phyloP scores from a whole-genome alignment of 2,113 vertebrate genomes.

The Thamnaconus septentrionalis region DNA sequence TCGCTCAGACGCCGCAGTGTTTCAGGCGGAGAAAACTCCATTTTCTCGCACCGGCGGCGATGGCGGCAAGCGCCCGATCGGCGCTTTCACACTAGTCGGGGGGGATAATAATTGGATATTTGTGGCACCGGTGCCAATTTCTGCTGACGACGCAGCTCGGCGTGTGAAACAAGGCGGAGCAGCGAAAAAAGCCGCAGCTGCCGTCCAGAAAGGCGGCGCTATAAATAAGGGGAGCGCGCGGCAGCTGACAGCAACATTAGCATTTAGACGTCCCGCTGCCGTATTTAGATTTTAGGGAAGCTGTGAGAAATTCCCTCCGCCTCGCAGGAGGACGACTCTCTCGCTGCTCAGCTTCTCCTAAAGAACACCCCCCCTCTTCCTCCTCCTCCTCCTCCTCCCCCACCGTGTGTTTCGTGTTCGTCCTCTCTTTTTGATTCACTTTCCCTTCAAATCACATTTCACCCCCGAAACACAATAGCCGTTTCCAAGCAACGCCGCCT shows the following conservation, averaged over 20 bases:
- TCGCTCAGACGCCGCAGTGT: no score
- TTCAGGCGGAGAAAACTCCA: no score
- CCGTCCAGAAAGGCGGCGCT: constrained; percentile 30
- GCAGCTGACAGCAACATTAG: constrained; percentile 40
- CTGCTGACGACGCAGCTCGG: constrained; percentile 43
- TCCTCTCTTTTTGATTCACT: constrained; percentile 2
- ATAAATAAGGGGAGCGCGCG: constrained; percentile 42
- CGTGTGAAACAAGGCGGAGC: constrained; percentile 17
- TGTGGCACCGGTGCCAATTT: constrained; percentile 33
- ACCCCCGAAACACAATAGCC: constrained; percentile 20
- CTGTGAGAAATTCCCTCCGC: background rate
- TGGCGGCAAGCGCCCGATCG: background rate
- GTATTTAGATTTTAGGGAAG: background rate
- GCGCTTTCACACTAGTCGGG: background rate
- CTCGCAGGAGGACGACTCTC: no score
- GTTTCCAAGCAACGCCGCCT: constrained; percentile 66
- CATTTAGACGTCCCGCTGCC: constrained; percentile 11
- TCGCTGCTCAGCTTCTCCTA: no score
- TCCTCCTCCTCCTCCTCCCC: no score
- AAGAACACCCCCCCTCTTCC: no score
- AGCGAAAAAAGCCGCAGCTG: constrained; percentile 54
- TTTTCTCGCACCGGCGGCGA: background rate
- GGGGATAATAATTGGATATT: constrained; percentile 42
- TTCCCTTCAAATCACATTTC: background rate
- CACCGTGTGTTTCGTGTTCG: no score